Percentiles rank a stretch among this genome's conserved stretches.
phyloP scores from a whole-genome alignment of 2,888 invertebrate genomes.

The Choristoneura rosaceana region DNA sequence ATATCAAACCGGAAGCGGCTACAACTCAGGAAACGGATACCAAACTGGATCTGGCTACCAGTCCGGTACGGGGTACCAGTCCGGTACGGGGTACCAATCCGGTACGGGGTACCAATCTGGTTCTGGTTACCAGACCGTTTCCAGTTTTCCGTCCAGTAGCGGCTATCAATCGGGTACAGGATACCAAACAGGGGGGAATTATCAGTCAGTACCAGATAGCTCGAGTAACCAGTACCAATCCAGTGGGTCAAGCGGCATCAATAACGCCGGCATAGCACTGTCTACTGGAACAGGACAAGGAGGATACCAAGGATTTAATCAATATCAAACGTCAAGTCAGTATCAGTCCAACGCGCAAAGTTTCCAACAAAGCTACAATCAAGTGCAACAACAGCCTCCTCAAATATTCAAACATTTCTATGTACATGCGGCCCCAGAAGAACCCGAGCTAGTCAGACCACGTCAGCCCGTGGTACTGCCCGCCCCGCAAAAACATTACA shows the following conservation, averaged over 20 bases:
- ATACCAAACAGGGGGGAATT: conserved; percentile 47
- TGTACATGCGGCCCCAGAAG: conserved; percentile 79
- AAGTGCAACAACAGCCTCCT: conserved; percentile 90
- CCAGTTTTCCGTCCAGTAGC: neutral
- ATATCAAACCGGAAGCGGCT: conserved; percentile 18
- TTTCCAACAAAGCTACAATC: conserved; percentile 86
- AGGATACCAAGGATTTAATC: conserved; percentile 48
- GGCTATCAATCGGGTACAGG: conserved; percentile 43
- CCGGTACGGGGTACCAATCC: conserved; percentile 13
- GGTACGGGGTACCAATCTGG: conserved; percentile 2
- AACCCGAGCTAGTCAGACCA: conserved; percentile 81
- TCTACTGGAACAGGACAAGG: conserved; percentile 23
- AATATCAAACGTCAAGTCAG: conserved; percentile 53
- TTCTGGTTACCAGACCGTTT: conserved; percentile 17
- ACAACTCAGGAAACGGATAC: neutral
- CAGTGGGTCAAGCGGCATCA: conserved; percentile 14
- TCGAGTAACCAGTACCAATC: conserved; percentile 21
- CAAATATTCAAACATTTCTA: conserved; percentile 87
- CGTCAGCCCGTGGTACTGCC: conserved; percentile 86
- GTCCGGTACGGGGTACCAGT: conserved; percentile 10
- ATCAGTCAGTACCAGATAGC: conserved; percentile 14
- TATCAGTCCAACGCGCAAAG: conserved; percentile 53
- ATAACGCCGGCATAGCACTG: conserved; percentile 14
- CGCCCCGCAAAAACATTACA: conserved; percentile 91
- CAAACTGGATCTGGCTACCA: conserved; percentile 7